A percentile compares a stretch with the other conserved stretches of the same genome.
phyloP scores from a whole-genome alignment of 2,888 invertebrate genomes.

The Clanis bilineata region DNA sequence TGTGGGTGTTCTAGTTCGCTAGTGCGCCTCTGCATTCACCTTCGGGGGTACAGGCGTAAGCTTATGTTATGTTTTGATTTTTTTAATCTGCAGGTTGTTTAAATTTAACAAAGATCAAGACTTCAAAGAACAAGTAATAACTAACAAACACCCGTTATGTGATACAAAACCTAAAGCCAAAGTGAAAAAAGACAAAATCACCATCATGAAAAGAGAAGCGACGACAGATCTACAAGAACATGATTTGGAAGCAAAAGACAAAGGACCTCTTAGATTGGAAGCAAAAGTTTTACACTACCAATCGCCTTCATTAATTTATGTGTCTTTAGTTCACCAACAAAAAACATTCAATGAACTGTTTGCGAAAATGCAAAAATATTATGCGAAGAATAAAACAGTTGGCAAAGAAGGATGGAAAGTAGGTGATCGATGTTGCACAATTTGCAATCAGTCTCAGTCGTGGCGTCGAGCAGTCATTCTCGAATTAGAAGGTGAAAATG shows the following conservation, averaged over 20 bases:
- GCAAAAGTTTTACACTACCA: constrained; percentile 74
- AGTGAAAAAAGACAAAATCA: constrained; percentile 35
- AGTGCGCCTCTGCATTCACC: too few relatives aligned
- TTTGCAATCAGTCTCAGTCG: constrained; percentile 70
- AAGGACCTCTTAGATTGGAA: constrained; percentile 73
- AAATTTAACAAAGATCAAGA: constrained; percentile 52
- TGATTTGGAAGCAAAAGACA: constrained; percentile 65
- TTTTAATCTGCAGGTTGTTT: constrained; percentile 49
- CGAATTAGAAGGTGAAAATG: constrained; percentile 56
- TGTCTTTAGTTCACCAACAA: constrained; percentile 75
- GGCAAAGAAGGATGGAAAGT: constrained; percentile 70
- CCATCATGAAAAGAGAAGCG: constrained; percentile 41
- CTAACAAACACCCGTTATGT: constrained; percentile 48
- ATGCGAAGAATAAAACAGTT: constrained; percentile 48
- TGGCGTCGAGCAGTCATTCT: constrained; percentile 85
- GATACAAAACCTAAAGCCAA: constrained; percentile 29
- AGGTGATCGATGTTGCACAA: constrained; percentile 72
- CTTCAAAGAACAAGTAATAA: constrained; percentile 48
- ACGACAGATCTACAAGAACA: constrained; percentile 34
- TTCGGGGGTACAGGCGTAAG: too few relatives aligned
- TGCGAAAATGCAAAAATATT: constrained; percentile 80
- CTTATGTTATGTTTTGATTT: constrained; percentile 13
- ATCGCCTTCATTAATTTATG: constrained; percentile 83
- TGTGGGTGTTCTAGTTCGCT: too few relatives aligned
- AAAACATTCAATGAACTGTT: constrained; percentile 71